A percentile compares a stretch with the other conserved stretches of the same genome.
These are phyloP conservation scores for Globodera ellingtonae DNA, from an alignment of 1,140 invertebrate genomes.

Conservation along the genomic window DNA sequence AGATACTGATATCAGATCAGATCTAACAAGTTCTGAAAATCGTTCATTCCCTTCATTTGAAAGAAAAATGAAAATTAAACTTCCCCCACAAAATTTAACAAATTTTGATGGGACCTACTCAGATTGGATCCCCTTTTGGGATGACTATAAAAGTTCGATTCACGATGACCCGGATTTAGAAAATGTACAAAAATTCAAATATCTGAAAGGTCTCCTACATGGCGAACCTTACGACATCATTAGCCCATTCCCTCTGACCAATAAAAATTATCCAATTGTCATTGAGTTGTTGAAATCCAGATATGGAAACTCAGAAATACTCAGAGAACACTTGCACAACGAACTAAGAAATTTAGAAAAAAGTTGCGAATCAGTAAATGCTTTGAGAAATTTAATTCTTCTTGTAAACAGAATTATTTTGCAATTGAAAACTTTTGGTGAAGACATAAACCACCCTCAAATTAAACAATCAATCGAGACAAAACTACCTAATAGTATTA, in stretches of 20 bases:
- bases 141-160: too few species aligned
- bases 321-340: background rate
- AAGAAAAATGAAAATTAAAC: too few species aligned
- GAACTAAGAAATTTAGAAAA: background rate
- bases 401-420: background rate
- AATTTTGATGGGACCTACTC: too few species aligned
- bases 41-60: too few species aligned
- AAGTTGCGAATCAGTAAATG: background rate
- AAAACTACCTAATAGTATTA: background rate
- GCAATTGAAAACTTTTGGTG: background rate
- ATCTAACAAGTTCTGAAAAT: too few species aligned
- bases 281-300: background rate
- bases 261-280: background rate
- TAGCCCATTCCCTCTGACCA: background rate
- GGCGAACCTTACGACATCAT: background rate
- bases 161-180: too few species aligned
- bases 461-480: background rate
- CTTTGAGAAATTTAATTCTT: background rate
- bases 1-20: too few species aligned
- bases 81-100: too few species aligned
- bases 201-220: background rate
- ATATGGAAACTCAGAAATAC: background rate
- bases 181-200: background rate
- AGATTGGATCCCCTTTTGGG: too few species aligned
- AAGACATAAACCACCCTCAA: too few species aligned